Evolutionary conservation across 2,113 vertebrate genomes (phyloP), one percentile per base, ranked within the genome.

Genomic region (Eonycteris spelaea): DNA sequence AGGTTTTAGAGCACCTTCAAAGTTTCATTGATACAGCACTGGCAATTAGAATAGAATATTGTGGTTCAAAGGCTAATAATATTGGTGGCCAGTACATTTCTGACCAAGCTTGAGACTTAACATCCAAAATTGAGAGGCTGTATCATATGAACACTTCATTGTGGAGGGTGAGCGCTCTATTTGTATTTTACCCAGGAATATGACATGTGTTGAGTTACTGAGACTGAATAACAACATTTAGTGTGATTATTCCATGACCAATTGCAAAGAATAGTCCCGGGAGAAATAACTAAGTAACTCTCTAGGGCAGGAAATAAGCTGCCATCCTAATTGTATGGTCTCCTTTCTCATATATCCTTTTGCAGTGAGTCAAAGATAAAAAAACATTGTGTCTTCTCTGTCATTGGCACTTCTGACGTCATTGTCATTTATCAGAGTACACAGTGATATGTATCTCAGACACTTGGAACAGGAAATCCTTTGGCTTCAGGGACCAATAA

Each of bases 381-480:
- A 1, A 59, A 61, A 59, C 45, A 24, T 18, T 15, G 16, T 53
- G 13, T 43, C 63, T 90, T 68, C 33, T 40, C 83, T 77, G 40
- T 80, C 55, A 22, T 82, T 73, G 90, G n/a, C 55, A 33, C 51
- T 55, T 82, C n/a, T 94, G 87, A 77, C n/a, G 1, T 96, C 84
- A 87, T 61, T 71, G 67, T 67, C 75, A n/a, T 94, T 92, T n/a
- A 33, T 80, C 65, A 45, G 84, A 51, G 53, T n/a, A 73, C 45
- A 24, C 53, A 43, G 80, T 19, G 40, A 26, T 70, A 28, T 24
- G 24, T 59, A 59, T 90, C 45, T 90, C 33, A 83, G 77, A 67
- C 21, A 16, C 59, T 85, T 55, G 87, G 71, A 21, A 88, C 88
- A 94, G 94, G 87, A 98, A 96, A 95, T 92, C 87, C 70, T 53